These are phyloP conservation scores for Pitangus sulphuratus DNA, from an alignment of 2,797 vertebrate genomes.

Conservation along the genomic window DNA sequence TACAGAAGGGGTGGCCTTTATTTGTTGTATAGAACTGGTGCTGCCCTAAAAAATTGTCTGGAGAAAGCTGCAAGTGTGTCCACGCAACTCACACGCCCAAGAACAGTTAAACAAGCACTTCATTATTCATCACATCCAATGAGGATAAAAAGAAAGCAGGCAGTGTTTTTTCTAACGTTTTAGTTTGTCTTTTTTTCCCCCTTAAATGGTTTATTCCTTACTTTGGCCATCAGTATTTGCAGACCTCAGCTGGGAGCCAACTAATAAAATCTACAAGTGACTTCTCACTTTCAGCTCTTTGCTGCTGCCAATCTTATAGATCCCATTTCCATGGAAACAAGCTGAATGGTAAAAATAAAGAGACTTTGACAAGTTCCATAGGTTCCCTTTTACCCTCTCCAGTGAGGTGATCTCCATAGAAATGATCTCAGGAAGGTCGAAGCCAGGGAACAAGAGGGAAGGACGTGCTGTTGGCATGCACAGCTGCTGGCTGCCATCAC, in stretches of 20 bases:
- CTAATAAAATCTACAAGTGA: not conserved
- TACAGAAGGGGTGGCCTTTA: not conserved
- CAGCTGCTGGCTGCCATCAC: not conserved
- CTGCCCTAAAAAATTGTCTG: not conserved
- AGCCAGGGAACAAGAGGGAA: not conserved
- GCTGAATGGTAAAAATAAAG: not conserved
- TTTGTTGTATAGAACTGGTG: not conserved
- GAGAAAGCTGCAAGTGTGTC: not conserved
- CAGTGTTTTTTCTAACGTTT: not conserved
- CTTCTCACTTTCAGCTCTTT: not conserved
- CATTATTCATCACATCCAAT: not conserved
- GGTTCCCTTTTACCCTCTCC: not conserved
- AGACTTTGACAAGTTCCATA: not conserved
- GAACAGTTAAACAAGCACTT: not conserved
- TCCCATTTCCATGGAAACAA: slow-evolving; percentile 34
- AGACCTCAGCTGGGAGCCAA: not conserved
- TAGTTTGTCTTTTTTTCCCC: not conserved
- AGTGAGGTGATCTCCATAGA: not conserved
- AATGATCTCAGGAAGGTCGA: not conserved
- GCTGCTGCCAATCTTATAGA: not conserved
- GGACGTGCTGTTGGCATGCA: not conserved
- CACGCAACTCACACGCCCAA: accelerated
- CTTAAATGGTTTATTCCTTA: not conserved
- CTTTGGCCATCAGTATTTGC: not conserved
- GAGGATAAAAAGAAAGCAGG: not conserved